phyloP scores from a whole-genome alignment of 2,888 invertebrate genomes.

The Diplolepis rosae region DNA sequence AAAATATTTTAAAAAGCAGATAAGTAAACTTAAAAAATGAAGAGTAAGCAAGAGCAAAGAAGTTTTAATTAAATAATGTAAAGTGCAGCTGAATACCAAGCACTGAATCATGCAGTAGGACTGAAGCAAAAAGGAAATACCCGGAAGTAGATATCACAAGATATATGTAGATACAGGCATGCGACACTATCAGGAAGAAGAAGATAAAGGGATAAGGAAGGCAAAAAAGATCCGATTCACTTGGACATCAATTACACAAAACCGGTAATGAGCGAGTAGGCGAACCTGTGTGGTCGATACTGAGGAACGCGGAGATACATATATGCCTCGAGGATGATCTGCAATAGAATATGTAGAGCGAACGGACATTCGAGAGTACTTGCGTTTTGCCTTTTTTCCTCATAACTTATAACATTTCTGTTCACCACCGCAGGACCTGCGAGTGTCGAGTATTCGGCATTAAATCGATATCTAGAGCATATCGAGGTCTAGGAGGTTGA shows the following conservation, averaged over 20 bases:
- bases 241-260: conserved; percentile 50
- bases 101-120: conserved; percentile 47
- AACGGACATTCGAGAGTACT: conserved; percentile 40
- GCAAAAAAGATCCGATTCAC: conserved; percentile 34
- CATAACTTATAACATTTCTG: not conserved
- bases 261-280: conserved; percentile 48
- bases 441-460: conserved; percentile 43
- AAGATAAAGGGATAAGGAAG: conserved; percentile 34
- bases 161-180: conserved; percentile 46
- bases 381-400: conserved; percentile 36
- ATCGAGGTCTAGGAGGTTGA: conserved; percentile 46
- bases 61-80: conserved; percentile 45
- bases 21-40: not conserved
- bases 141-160: conserved; percentile 37
- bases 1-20: not conserved
- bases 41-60: not conserved
- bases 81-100: conserved; percentile 43
- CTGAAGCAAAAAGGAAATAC: conserved; percentile 44
- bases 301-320: conserved; percentile 37
- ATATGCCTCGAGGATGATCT: conserved; percentile 31
- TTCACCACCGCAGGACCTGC: conserved; percentile 26
- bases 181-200: conserved; percentile 30
- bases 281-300: conserved; percentile 33
- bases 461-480: conserved; percentile 63
- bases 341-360: conserved; percentile 42